A percentile compares a stretch with the other conserved stretches of the same genome.
Conservation (phyloP, 2,888 invertebrate genomes). For the Erebia epiphron region DNA sequence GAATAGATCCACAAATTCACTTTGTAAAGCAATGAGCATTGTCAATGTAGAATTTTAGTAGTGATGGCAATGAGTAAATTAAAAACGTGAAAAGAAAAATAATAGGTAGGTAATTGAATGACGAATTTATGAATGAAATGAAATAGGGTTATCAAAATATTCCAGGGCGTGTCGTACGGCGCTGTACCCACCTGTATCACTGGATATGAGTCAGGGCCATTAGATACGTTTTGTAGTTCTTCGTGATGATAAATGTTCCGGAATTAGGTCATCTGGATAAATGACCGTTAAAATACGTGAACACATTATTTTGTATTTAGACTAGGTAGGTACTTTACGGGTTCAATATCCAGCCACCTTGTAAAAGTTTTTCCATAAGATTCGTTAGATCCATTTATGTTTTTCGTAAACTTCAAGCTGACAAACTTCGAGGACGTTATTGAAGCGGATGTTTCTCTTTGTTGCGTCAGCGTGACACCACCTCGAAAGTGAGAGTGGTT, state of each 20-base stretch:
- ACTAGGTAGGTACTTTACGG: neutral
- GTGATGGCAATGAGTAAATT: neutral
- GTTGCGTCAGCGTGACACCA: too few species aligned
- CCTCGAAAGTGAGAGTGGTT: too few species aligned
- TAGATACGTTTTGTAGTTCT: neutral
- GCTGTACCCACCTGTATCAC: constrained; percentile 25
- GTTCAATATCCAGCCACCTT: too few species aligned
- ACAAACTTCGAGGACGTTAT: too few species aligned
- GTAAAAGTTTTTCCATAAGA: too few species aligned
- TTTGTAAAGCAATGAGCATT: too few species aligned
- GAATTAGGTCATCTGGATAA: constrained; percentile 2
- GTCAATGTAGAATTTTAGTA: too few species aligned
- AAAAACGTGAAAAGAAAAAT: neutral
- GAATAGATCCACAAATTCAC: too few species aligned
- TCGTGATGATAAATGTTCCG: neutral
- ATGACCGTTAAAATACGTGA: neutral
- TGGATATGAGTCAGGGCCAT: constrained; percentile 28
- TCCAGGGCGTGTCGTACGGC: constrained; percentile 16
- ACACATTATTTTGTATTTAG: neutral
- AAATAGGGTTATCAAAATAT: constrained; percentile 29
- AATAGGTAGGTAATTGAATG: too few species aligned
- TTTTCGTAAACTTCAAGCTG: too few species aligned
- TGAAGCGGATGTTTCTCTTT: too few species aligned
- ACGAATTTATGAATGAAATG: constrained; percentile 20
- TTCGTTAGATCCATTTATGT: too few species aligned